Evolutionary conservation across 2,888 invertebrate genomes (phyloP), one percentile per base, ranked within the genome.

Genomic region (Chrysotoxum bicinctum): DNA sequence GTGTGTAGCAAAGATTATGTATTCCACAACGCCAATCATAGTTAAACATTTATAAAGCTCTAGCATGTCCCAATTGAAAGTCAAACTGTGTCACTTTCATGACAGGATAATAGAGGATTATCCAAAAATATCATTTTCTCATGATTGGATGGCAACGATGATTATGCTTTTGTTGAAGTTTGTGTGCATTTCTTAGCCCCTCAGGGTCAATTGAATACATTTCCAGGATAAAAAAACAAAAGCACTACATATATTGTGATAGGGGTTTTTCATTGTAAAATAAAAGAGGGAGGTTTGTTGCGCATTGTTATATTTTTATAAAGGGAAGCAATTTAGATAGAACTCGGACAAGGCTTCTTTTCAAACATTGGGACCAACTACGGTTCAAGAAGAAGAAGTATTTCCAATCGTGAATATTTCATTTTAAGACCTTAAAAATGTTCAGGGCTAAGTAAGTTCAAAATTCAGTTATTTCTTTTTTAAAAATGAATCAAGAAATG

Each of bases 91-190:
- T 45, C 14, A 26, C 45, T 19, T 64, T 30, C 19, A 30, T 64
- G 62, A 8, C 45, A 64, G 62, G 62, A 64, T 64, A 45, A 64
- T 45, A 23, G 45, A 45, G 45, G 62, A 64, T 64, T 30, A 64
- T 45, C 62, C 43, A 64, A 32, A 40, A 45, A 64, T 40, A 45
- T 64, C 45, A 64, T 64, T 32, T 30, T 30, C 26, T 26, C 16
- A 26, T 62, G 26, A 43, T 62, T 62, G 60, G 23, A 40, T n/a
- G 16, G 23, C 21, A n/a, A 14, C 40, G 26, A 62, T 64, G n/a
- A 40, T 45, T 26, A 6, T 45, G 16, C 9, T 21, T 37, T 37
- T 14, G 21, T 58, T 58, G 14, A 58, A 21, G 12, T 35, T 58
- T 58, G 14, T 21, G 21, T 35, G 19, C 19, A 21, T 32, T 56